These are phyloP conservation scores for Epiperipatus broadwayi DNA, from an alignment of 2,888 invertebrate species.

Conservation along the genomic window DNA sequence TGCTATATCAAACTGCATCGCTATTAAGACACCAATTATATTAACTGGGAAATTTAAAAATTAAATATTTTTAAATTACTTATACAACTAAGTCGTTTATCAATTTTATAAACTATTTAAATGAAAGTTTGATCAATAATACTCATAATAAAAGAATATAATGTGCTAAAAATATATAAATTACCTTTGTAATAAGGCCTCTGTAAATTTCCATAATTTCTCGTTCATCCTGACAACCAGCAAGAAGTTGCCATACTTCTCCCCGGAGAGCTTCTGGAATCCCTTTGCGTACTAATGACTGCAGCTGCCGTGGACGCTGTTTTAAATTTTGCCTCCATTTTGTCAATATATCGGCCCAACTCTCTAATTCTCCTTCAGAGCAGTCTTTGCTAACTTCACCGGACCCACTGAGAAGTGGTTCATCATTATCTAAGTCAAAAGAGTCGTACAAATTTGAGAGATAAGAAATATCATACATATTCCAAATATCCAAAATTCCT, in stretches of 20 bases:
- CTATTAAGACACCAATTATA: too few species aligned
- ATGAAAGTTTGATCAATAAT: too few species aligned
- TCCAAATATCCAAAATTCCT: too few species aligned
- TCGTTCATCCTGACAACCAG: slow-evolving; percentile 59
- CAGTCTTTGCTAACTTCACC: slow-evolving; percentile 93
- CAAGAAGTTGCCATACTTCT: slow-evolving; percentile 90
- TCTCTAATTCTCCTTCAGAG: slow-evolving; percentile 69
- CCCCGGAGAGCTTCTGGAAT: slow-evolving; percentile 90
- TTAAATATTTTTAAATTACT: too few species aligned
- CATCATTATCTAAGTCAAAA: slow-evolving; percentile 35
- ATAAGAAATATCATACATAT: too few species aligned
- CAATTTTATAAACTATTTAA: not conserved
- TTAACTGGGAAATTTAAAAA: too few species aligned
- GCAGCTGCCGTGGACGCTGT: slow-evolving; percentile 55
- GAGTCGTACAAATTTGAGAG: too few species aligned
- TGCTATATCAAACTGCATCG: too few species aligned
- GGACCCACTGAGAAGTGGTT: slow-evolving; percentile 89
- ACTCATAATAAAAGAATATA: slow-evolving; percentile 5
- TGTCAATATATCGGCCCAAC: slow-evolving; percentile 66
- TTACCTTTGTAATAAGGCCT: slow-evolving; percentile 70
- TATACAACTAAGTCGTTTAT: too few species aligned
- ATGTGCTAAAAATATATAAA: too few species aligned
- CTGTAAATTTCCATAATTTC: slow-evolving; percentile 77
- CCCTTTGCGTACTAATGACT: slow-evolving; percentile 54
- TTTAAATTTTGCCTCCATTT: slow-evolving; percentile 27